A percentile compares a stretch with the other conserved stretches of the same genome.
phyloP scores from a whole-genome alignment of 2,888 invertebrate genomes.

The Acronicta psi region DNA sequence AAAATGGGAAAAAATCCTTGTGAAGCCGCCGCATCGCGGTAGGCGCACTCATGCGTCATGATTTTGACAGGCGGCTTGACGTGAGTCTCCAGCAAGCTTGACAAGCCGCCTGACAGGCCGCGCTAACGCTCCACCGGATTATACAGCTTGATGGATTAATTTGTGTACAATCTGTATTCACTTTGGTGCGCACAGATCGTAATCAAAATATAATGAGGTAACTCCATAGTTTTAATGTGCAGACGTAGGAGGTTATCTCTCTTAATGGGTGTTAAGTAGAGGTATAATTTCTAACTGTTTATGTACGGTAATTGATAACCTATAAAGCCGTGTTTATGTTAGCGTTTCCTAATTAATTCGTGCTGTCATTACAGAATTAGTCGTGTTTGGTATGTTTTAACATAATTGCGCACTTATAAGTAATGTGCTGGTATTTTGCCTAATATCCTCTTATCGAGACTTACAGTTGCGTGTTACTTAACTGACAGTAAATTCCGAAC shows the following conservation, averaged over 20 bases:
- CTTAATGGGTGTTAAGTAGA: slow-evolving; percentile 41
- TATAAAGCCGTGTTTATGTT: slow-evolving; percentile 25
- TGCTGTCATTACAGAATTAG: slow-evolving; percentile 34
- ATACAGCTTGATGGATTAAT: slow-evolving; percentile 86
- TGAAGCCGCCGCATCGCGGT: slow-evolving; percentile 72
- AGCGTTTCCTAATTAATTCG: slow-evolving; percentile 10
- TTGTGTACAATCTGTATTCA: slow-evolving; percentile 66
- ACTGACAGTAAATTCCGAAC: slow-evolving; percentile 21
- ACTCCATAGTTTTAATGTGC: slow-evolving; percentile 48
- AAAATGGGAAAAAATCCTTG: slow-evolving; percentile 61
- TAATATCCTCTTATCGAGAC: slow-evolving; percentile 30
- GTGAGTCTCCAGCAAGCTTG: slow-evolving; percentile 65
- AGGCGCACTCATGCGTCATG: slow-evolving; percentile 85
- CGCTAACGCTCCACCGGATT: slow-evolving; percentile 78
- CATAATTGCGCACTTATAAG: slow-evolving; percentile 29
- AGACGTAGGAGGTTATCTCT: slow-evolving; percentile 42
- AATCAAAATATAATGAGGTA: slow-evolving; percentile 71
- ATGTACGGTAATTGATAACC: slow-evolving; percentile 33
- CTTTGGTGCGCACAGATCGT: slow-evolving; percentile 61
- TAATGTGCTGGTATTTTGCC: slow-evolving; percentile 34
- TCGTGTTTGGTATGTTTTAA: slow-evolving; percentile 26
- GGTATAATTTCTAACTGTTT: slow-evolving; percentile 39
- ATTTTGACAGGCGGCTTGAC: slow-evolving; percentile 83
- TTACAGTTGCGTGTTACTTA: slow-evolving; percentile 11
- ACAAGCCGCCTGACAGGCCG: slow-evolving; percentile 73